Evolutionary conservation across 2,113 vertebrate genomes (phyloP).

Genomic region (Oreocharis arfaki): DNA sequence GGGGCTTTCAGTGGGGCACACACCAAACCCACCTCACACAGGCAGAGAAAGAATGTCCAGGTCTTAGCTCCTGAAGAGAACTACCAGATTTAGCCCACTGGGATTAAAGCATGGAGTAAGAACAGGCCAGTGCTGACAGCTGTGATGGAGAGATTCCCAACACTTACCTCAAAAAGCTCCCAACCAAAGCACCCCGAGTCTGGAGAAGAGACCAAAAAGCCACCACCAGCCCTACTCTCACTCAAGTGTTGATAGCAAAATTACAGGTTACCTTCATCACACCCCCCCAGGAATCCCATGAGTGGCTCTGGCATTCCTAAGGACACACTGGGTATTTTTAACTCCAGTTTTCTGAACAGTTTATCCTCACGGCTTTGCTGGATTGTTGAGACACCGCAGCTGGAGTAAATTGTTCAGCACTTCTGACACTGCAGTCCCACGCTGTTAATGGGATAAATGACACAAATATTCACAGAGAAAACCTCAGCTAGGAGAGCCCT

Average conservation of each 20-base stretch:
- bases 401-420: background rate
- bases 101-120: background rate
- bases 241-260: background rate
- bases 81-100: background rate
- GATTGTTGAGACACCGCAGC: background rate
- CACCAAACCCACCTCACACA: background rate
- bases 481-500: fast-evolving
- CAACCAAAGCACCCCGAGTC: background rate
- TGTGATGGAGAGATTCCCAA: background rate
- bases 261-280: background rate
- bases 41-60: background rate
- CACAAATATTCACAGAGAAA: background rate
- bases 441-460: fast-evolving
- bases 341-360: background rate
- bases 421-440: background rate
- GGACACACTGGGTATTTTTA: background rate
- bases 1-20: background rate
- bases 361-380: background rate
- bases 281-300: background rate
- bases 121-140: background rate
- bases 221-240: background rate
- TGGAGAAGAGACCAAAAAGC: background rate
- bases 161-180: background rate
- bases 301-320: background rate
- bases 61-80: background rate